Conservation (phyloP, 1,140 invertebrate species). For the Drosophila sulfurigaster region DNA sequence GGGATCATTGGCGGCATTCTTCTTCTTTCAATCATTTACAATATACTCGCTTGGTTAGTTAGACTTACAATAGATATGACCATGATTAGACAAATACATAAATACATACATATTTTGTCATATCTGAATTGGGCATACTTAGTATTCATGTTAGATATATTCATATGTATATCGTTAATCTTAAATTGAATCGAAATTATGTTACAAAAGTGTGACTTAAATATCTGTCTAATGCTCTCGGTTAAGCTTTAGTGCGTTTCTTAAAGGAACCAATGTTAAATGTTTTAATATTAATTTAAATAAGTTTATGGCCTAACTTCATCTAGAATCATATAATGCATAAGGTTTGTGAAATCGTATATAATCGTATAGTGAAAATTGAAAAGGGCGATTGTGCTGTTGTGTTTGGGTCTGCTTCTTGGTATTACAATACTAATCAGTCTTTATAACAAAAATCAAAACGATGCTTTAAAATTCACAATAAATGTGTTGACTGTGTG, state of each 20-base stretch:
- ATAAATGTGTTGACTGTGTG: slow-evolving; percentile 29
- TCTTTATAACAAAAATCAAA: slow-evolving; percentile 77
- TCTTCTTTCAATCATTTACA: slow-evolving; percentile 65
- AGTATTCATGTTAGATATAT: slow-evolving; percentile 43
- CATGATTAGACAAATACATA: slow-evolving; percentile 27
- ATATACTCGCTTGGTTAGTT: slow-evolving; percentile 50
- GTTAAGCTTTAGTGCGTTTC: slow-evolving; percentile 70
- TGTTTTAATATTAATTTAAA: slow-evolving; percentile 32
- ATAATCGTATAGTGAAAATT: slow-evolving; percentile 9
- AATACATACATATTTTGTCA: slow-evolving; percentile 27
- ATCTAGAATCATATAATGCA: slow-evolving; percentile 57
- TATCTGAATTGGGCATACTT: slow-evolving; percentile 51
- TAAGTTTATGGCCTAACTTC: slow-evolving; percentile 54
- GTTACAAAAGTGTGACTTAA: slow-evolving; percentile 73
- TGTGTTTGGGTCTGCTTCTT: slow-evolving; percentile 18
- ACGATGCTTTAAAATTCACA: slow-evolving; percentile 33
- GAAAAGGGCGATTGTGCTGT: slow-evolving; percentile 14
- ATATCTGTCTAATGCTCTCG: slow-evolving; percentile 46
- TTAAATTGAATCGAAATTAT: slow-evolving; percentile 74
- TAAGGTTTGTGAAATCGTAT: slow-evolving; percentile 21
- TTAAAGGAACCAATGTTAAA: slow-evolving; percentile 77
- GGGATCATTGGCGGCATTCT: slow-evolving; percentile 42
- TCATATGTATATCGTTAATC: slow-evolving; percentile 47
- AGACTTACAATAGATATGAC: slow-evolving; percentile 47
- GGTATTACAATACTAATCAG: slow-evolving; percentile 76